phyloP scores from a whole-genome alignment of 2,113 vertebrate genomes.

The Zapornia atra region DNA sequence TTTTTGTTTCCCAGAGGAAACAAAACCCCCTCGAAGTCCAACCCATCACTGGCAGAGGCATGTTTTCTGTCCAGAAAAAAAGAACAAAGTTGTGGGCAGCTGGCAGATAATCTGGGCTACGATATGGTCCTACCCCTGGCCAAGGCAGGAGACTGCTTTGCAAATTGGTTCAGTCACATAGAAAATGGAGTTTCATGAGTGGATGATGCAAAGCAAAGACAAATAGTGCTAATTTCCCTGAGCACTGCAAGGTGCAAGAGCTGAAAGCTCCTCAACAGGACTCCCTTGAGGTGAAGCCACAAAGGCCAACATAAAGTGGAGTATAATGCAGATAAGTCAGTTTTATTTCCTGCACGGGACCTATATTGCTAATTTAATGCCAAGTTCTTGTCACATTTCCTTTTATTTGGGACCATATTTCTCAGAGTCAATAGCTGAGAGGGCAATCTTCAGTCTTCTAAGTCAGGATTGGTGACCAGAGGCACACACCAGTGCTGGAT shows the following conservation, averaged over 20 bases:
- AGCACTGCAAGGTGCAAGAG: background rate
- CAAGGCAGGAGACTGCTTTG: background rate
- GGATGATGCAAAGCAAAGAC: background rate
- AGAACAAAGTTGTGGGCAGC: background rate
- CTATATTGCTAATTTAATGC: background rate
- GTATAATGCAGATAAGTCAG: background rate
- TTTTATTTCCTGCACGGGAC: background rate
- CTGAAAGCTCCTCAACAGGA: background rate
- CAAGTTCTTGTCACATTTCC: background rate
- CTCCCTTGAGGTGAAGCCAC: background rate
- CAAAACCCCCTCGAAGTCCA: background rate
- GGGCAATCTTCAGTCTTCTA: background rate
- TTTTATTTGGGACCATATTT: background rate
- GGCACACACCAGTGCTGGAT: background rate
- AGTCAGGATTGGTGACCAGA: background rate
- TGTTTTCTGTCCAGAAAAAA: background rate
- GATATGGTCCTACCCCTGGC: background rate
- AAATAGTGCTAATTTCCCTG: background rate
- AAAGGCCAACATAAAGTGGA: background rate
- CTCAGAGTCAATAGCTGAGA: background rate
- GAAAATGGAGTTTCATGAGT: background rate
- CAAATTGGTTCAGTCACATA: background rate
- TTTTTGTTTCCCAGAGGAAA: background rate
- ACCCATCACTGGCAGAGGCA: background rate
- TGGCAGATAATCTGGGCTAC: background rate